A percentile compares a stretch with the other conserved stretches of the same genome.
These are phyloP conservation scores for Calliphora vomitoria DNA, from an alignment of 2,888 invertebrate species.

Conservation along the genomic window DNA sequence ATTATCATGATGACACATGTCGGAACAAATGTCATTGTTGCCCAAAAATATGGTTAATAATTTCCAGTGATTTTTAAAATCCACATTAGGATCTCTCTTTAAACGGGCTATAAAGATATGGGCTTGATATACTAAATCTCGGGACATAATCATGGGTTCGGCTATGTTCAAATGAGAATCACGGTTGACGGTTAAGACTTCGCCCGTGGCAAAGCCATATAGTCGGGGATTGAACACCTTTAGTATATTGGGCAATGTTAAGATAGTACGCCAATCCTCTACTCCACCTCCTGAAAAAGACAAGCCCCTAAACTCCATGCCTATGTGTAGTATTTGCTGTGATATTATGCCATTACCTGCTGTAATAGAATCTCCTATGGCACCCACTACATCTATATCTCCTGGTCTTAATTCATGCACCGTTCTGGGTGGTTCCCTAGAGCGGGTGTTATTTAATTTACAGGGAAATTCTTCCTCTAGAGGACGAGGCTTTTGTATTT, in stretches of 20 bases:
- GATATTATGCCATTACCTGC: slow-evolving; percentile 86
- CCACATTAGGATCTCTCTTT: slow-evolving; percentile 82
- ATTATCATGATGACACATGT: slow-evolving; percentile 85
- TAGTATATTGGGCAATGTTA: slow-evolving; percentile 87
- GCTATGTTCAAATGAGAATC: slow-evolving; percentile 80
- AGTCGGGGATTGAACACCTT: slow-evolving; percentile 88
- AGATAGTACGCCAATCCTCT: slow-evolving; percentile 85
- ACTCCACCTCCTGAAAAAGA: slow-evolving; percentile 86
- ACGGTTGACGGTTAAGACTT: slow-evolving; percentile 78
- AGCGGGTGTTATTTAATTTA: slow-evolving; percentile 80
- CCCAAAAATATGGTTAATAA: slow-evolving; percentile 87
- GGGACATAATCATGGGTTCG: slow-evolving; percentile 82
- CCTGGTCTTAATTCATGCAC: slow-evolving; percentile 86
- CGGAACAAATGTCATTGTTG: slow-evolving; percentile 87
- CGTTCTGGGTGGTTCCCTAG: slow-evolving; percentile 84
- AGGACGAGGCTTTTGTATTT: slow-evolving; percentile 79
- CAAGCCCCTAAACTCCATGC: slow-evolving; percentile 85
- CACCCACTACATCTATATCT: slow-evolving; percentile 87
- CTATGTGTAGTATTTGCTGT: slow-evolving; percentile 83
- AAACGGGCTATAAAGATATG: slow-evolving; percentile 79
- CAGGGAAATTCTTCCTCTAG: slow-evolving; percentile 82
- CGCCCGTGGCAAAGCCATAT: slow-evolving; percentile 85
- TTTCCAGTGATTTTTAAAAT: slow-evolving; percentile 87
- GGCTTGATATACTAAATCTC: slow-evolving; percentile 79
- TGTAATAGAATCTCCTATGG: slow-evolving; percentile 87